Percentiles rank a stretch among this genome's conserved stretches.
phyloP scores from a whole-genome alignment of 2,113 vertebrate genomes.

The Alligator mississippiensis region DNA sequence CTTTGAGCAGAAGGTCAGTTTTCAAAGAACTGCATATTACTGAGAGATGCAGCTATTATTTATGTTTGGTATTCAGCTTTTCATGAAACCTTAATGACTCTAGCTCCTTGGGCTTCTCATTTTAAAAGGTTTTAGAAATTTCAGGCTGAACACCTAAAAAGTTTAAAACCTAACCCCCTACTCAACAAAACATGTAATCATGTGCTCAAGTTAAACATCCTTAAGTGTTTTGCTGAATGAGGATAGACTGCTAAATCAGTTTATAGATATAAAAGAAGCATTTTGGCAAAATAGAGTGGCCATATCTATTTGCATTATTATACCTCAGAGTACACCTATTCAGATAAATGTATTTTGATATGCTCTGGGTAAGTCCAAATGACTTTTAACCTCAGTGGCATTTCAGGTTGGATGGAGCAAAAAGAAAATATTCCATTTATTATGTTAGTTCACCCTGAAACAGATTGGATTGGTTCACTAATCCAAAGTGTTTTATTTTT shows the following conservation, averaged over 20 bases:
- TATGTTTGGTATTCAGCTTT: conserved; percentile 37
- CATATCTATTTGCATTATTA: not conserved
- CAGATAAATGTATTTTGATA: not conserved
- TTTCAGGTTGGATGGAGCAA: not conserved
- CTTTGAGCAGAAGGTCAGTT: not conserved
- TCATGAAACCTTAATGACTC: conserved; percentile 6
- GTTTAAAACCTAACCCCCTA: not conserved
- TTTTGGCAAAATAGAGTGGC: not conserved
- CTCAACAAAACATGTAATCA: not conserved
- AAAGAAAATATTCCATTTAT: not conserved
- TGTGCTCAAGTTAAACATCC: not conserved
- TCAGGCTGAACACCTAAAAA: not conserved
- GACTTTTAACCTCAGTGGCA: not conserved
- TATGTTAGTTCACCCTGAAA: not conserved
- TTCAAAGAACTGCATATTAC: not conserved
- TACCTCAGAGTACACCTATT: not conserved
- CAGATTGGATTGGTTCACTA: not conserved
- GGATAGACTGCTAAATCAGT: not conserved
- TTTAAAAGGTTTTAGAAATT: conserved; percentile 31
- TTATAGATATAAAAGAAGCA: not conserved
- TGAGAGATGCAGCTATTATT: conserved; percentile 24
- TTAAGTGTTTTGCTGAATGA: not conserved
- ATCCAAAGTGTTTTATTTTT: not conserved
- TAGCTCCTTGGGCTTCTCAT: not conserved
- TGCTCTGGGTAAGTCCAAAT: not conserved